Evolutionary conservation across 2,113 vertebrate genomes (phyloP), one percentile per base, ranked within the genome.

Genomic region (Engraulis encrasicolus): DNA sequence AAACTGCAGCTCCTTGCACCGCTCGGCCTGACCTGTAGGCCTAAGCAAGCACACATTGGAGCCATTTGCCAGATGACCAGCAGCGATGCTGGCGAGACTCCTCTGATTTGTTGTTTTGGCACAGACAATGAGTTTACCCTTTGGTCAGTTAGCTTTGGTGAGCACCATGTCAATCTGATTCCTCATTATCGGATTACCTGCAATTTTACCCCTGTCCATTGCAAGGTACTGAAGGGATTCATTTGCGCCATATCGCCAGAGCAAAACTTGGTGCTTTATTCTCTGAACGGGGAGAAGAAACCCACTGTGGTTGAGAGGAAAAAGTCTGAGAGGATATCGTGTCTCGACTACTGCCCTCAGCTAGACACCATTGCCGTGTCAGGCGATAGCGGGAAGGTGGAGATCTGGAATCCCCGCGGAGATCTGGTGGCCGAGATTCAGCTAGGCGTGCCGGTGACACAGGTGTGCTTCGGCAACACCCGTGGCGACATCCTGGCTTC

Each of bases 401-500:
- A 91, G 40, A 9, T 93, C 54, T 94, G 92, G 91, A 87, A 92
- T 80, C 86, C 91, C 48, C 71, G 82, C 0, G 92, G 92, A 2
- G 83, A 54, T 78, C 87, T 92, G 31, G 20, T 92, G 87, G 89
- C 91, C 50, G 90, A 86, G 77, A 85, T 93, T 31, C 89, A 89
- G 48, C 88, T 92, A 2, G 88, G 89, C 6, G 52, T 88, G 61
- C 78, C 84, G 1, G 90, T 94, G 80, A 92, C 90, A 31, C 86
- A 91, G 0, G 74, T 93, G 36, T 94, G 92, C 87, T 94, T 94
- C 58, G 89, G 89, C 77, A 94, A 93, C 84, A 88, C 89, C 23
- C 78, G 93, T 14, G 93, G 91, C 0, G 93, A 95, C 81, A 83
- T 94, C 40, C 88, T 93, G 1, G 83, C 92, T 14, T 84, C 89